Evolutionary conservation across 2,113 vertebrate genomes (phyloP).

Genomic region (Phalacrocorax pelagicus): DNA sequence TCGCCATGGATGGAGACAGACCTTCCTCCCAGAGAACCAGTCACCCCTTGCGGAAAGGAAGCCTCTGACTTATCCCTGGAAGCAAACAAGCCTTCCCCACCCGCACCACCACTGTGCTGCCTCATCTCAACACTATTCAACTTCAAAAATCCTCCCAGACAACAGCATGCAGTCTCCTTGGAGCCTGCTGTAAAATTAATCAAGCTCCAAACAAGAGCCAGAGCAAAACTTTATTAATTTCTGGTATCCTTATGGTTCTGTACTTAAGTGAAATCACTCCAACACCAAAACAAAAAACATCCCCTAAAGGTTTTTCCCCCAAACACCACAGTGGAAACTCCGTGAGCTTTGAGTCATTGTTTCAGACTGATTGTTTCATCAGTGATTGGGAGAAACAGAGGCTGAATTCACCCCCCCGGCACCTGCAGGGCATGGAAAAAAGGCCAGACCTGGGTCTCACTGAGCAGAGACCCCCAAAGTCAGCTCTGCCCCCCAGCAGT

Average conservation of each 20-base stretch:
- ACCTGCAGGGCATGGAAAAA: background rate
- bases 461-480: background rate
- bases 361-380: background rate
- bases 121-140: background rate
- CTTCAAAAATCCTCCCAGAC: background rate
- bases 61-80: rapidly evolving
- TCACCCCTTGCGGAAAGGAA: background rate
- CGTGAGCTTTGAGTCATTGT: background rate
- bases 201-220: background rate
- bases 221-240: background rate
- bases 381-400: background rate
- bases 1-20: background rate
- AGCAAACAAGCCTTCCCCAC: background rate
- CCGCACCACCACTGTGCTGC: background rate
- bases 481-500: background rate
- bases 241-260: background rate
- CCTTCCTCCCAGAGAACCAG: background rate
- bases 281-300: background rate
- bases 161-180: background rate
- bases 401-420: background rate
- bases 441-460: background rate
- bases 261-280: background rate
- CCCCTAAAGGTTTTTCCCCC: background rate
- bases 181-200: background rate
- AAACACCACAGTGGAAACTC: background rate